Conservation (phyloP, 2,797 vertebrate genomes). For the Darevskia nairensis region DNA sequence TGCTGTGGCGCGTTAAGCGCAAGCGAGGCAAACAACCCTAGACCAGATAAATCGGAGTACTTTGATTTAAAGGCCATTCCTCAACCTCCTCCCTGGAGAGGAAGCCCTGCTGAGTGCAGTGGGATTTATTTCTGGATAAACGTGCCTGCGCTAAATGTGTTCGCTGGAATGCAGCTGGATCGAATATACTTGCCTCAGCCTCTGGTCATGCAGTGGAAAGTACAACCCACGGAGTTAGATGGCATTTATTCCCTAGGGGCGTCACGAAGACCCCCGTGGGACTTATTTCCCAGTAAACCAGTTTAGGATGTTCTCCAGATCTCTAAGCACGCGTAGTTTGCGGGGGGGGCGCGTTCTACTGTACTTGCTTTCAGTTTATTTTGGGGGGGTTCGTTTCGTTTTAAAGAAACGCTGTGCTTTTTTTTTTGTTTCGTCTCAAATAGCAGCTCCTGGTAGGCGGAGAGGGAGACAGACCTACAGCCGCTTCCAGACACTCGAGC, state of each 20-base stretch:
- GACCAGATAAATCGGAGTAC: not conserved
- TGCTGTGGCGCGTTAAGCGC: too few species aligned
- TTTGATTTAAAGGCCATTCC: not conserved
- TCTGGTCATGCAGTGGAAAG: too few species aligned
- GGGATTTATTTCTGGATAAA: not conserved
- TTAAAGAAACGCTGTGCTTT: constrained; percentile 46
- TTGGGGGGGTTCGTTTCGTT: not conserved
- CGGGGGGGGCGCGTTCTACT: too few species aligned
- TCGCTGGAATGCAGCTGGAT: not conserved
- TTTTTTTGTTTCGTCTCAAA: constrained; percentile 66
- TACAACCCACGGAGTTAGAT: not conserved
- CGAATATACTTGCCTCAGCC: not conserved
- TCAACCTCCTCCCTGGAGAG: not conserved
- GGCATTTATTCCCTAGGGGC: not conserved
- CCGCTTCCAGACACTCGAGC: constrained; percentile 85
- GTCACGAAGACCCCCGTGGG: not conserved
- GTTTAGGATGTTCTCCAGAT: too few species aligned
- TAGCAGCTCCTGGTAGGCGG: constrained; percentile 85
- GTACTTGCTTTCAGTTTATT: not conserved
- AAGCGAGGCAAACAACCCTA: too few species aligned
- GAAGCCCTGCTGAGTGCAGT: not conserved
- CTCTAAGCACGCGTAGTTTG: too few species aligned
- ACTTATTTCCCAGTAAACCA: not conserved
- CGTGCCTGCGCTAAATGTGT: not conserved
- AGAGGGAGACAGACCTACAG: constrained; percentile 88